A percentile compares a stretch with the other conserved stretches of the same genome.
Conservation (phyloP, 2,888 invertebrate genomes). For the Nomada lathburiana region DNA sequence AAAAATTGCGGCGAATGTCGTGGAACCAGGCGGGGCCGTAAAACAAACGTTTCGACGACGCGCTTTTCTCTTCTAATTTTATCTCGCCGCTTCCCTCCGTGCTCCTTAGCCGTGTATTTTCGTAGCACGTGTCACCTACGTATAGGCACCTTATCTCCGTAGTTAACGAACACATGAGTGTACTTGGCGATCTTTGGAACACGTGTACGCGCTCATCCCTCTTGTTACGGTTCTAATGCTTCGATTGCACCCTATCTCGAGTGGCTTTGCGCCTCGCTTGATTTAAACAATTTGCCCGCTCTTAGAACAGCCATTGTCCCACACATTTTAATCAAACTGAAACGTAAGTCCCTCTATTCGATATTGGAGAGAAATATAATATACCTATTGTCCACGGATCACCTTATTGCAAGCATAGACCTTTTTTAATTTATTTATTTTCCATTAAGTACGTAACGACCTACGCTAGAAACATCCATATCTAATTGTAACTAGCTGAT, state of each 20-base stretch:
- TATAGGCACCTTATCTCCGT: slow-evolving; percentile 66
- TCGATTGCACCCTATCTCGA: slow-evolving; percentile 15
- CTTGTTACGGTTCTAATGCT: slow-evolving; percentile 48
- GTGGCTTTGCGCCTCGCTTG: neutral
- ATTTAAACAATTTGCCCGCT: slow-evolving; percentile 14
- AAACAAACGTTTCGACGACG: slow-evolving; percentile 70
- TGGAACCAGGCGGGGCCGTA: slow-evolving; percentile 67
- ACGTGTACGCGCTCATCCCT: slow-evolving; percentile 61
- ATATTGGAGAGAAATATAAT: too few relatives aligned
- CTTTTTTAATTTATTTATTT: too few relatives aligned
- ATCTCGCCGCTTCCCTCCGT: slow-evolving; percentile 62
- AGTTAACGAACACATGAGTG: slow-evolving; percentile 58
- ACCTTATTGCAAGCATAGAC: too few relatives aligned
- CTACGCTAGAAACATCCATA: too few relatives aligned
- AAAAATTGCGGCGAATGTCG: slow-evolving; percentile 70
- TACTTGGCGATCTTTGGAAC: slow-evolving; percentile 60
- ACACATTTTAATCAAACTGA: neutral
- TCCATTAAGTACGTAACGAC: too few relatives aligned
- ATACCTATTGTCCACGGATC: too few relatives aligned
- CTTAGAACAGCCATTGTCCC: neutral
- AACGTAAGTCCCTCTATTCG: neutral
- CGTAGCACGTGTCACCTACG: slow-evolving; percentile 71
- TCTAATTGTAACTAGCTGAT: too few relatives aligned
- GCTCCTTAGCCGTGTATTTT: slow-evolving; percentile 68
- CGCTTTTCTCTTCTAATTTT: slow-evolving; percentile 73